Conservation (phyloP, 2,113 vertebrate species). For the Perca flavescens region DNA sequence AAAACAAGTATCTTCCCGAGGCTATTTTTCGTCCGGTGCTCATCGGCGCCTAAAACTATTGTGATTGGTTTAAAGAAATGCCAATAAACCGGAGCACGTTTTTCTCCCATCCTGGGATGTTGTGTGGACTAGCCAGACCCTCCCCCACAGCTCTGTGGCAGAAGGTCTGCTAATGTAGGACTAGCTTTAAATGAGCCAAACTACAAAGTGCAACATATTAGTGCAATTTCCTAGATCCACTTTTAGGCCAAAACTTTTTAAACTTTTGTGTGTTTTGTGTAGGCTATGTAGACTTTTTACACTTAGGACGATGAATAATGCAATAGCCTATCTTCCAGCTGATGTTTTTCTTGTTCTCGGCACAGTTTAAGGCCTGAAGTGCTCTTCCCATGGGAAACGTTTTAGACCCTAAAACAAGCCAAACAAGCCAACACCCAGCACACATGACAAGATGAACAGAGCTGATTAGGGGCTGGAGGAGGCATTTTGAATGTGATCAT, state of each 20-base stretch:
- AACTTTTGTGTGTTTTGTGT: too few relatives aligned
- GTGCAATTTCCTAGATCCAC: background rate
- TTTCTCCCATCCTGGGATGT: too few relatives aligned
- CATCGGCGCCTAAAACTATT: too few relatives aligned
- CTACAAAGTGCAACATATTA: too few relatives aligned
- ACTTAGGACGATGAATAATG: background rate
- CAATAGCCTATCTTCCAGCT: background rate
- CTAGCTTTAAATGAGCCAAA: too few relatives aligned
- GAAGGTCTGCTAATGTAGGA: too few relatives aligned
- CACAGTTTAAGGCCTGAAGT: background rate
- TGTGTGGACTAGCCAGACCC: too few relatives aligned
- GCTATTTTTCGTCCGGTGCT: too few relatives aligned
- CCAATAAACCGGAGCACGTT: too few relatives aligned
- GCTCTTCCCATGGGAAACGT: slow-evolving; percentile 48
- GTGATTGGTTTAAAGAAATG: too few relatives aligned
- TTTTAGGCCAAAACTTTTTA: background rate
- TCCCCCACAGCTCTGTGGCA: too few relatives aligned
- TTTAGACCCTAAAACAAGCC: slow-evolving; percentile 26
- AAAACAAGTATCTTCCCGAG: too few relatives aligned
- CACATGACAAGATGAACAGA: slow-evolving; percentile 13
- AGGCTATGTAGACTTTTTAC: background rate
- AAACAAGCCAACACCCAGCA: slow-evolving; percentile 36
- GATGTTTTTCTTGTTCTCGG: background rate
- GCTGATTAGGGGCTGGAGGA: slow-evolving; percentile 14
- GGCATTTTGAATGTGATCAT: background rate